Evolutionary conservation across 1,140 invertebrate genomes (phyloP), one percentile per base, ranked within the genome.

Genomic region (Euglossa dilemma): DNA sequence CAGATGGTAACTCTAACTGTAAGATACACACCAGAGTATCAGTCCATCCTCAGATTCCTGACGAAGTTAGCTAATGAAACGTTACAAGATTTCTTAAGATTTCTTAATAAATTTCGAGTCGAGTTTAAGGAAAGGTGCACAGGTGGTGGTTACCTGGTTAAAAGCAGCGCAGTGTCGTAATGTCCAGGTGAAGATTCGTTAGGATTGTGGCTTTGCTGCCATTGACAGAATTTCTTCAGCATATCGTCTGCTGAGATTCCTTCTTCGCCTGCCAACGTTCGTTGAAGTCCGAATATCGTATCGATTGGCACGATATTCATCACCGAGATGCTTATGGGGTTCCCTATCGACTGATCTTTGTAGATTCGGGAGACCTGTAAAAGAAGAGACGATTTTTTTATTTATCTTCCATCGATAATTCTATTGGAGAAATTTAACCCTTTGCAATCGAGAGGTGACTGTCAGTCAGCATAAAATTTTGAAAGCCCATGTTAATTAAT

Each of bases 281-380:
- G 84, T 56, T 83, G 89, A 5, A 81, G 85, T 7, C 92, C 93
- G 54, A 95, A 94, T n/a, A 94, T 89, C 36, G 96, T 92, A 43
- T 95, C 93, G 54, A 96, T 93, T 23, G 96, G 93, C 23, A 96
- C 91, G 61, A 97, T 95, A 80, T 97, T 96, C 11, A 97, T 96
- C 14, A 98, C 95, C 0, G 97, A 95, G 50, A 98, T 96, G 86
- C 96, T 97, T 63, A 98, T 96, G 1, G 97, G 96, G 92, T 98
- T 98, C 9, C 97, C 97, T 81, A 98, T 97, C 52, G 96, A 97
- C 9, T 96, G 95, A 91, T 98, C 97, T 84, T 97, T 96, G 92
- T 97, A 98, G 80, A 98, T 96, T 50, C 96, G 95, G 11, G 97
- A 95, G 12, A 97, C 97, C 96, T 97, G 88, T 23, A 88, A 50